Conservation (phyloP, 2,113 vertebrate species). For the Microtus ochrogaster region DNA sequence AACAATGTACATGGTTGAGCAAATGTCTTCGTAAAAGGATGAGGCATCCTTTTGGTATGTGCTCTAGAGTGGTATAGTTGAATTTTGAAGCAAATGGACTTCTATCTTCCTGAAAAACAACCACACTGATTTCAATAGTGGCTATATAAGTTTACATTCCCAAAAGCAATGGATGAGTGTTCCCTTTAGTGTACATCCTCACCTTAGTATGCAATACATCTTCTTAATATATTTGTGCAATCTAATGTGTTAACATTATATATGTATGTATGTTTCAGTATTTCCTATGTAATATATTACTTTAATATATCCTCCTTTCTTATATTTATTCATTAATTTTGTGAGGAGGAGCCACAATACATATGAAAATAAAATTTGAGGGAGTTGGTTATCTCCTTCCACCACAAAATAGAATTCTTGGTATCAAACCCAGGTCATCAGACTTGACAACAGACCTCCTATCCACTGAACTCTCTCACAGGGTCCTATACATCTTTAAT, state of each 20-base stretch:
- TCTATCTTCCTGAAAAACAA: not conserved
- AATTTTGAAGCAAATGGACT: not conserved
- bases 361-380: not conserved
- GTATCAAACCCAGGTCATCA: not conserved
- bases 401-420: not conserved
- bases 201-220: not conserved
- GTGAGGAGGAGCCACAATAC: no score
- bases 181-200: not conserved
- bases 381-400: not conserved
- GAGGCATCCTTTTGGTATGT: not conserved
- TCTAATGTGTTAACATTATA: not conserved
- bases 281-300: not conserved
- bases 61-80: not conserved
- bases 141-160: not conserved
- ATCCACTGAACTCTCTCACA: not conserved
- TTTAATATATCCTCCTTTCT: not conserved
- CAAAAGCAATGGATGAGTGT: not conserved
- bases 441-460: not conserved
- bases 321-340: not conserved
- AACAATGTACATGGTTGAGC: not conserved
- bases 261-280: not conserved
- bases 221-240: accelerated
- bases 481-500: not conserved
- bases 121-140: not conserved
- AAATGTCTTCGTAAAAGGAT: not conserved